Base-by-base conservation (phyloP, 2,888 invertebrate genomes). In the Barypeithes pellucidus region DNA sequence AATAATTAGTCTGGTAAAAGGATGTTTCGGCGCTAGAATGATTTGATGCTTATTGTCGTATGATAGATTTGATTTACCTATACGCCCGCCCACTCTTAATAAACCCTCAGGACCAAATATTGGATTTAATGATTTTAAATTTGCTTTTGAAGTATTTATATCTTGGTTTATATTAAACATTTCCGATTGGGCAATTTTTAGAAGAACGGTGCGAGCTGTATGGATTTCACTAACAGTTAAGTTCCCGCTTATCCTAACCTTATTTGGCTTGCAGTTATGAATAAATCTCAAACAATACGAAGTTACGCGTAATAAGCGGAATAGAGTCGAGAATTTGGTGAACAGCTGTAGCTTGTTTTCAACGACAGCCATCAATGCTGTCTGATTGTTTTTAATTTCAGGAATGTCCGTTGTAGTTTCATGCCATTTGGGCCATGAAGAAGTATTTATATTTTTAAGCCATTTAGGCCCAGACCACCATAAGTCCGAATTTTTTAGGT, bases 31-130 rank as follows among this genome's bases (percentile, higher is more conserved):
- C 9, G 68, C 57, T 24, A 77, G 24, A 11, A 75, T 39, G 12
- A 74, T 54, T 52, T 36, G 75, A 67, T 61, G 45, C 41, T 75
- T 24, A 54, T 16, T 29, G 22, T 68, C 43, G 47, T 63, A 68
- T 12, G 20, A n/a, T 33, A 63, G 29, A 12, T 20, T 22, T 0
- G 75, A 20, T 4, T 73, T 59, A 8, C n/a, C 20, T 24, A 75
- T 14, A 16, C 73, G 16, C 14, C 75, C 73, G 3, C 75, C 75
- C 11, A 75, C 75, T 24, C 67, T 14, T 50, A 67, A 33, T 4
- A 24, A 5, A 24, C 24, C 24, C 24, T 24, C 24, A 24, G 24
- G 24, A 4, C 24, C 24, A 24, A 24, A 24, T 4, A 24, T 24
- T 24, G 24, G 24, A 24, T 24, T 24, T 24, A 24, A 24, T 2